These are phyloP conservation scores for Bedellia somnulentella DNA, from an alignment of 2,888 invertebrate species.

Conservation along the genomic window DNA sequence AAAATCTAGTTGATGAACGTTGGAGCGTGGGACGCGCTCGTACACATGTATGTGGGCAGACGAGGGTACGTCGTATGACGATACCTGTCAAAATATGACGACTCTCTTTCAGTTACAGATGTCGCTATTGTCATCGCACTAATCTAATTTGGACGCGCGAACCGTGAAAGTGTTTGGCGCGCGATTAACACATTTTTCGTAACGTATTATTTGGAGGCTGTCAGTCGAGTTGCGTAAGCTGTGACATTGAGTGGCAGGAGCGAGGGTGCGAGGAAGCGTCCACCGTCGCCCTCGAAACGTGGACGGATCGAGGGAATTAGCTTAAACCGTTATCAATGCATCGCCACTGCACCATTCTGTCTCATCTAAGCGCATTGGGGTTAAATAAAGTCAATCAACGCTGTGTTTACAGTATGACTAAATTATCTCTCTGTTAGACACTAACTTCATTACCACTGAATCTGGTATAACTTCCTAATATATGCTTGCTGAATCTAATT, in stretches of 20 bases:
- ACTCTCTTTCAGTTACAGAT: constrained; percentile 49
- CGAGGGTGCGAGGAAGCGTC: constrained; percentile 27
- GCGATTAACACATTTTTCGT: constrained; percentile 58
- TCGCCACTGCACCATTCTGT: constrained; percentile 4
- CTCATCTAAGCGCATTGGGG: neutral
- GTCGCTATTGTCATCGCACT: constrained; percentile 48
- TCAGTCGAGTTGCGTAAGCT: constrained; percentile 56
- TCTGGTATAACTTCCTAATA: too few relatives aligned
- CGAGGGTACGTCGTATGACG: constrained; percentile 40
- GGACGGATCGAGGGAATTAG: constrained; percentile 12
- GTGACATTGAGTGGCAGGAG: constrained; percentile 55
- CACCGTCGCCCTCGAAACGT: neutral
- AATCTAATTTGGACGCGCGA: constrained; percentile 51
- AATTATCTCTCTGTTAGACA: too few relatives aligned
- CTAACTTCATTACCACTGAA: too few relatives aligned
- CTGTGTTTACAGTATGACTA: too few relatives aligned
- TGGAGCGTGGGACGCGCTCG: constrained; percentile 30
- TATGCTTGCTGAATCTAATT: too few relatives aligned
- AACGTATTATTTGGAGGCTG: constrained; percentile 55
- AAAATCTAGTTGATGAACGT: constrained; percentile 29
- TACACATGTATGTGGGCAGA: constrained; percentile 57
- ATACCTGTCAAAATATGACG: constrained; percentile 61
- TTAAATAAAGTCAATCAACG: too few relatives aligned
- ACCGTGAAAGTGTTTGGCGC: constrained; percentile 47
- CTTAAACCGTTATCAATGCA: constrained; percentile 19